A percentile compares a stretch with the other conserved stretches of the same genome.
Evolutionary conservation across 1,140 invertebrate species (phyloP).

Genomic region (Amyelois transitella): DNA sequence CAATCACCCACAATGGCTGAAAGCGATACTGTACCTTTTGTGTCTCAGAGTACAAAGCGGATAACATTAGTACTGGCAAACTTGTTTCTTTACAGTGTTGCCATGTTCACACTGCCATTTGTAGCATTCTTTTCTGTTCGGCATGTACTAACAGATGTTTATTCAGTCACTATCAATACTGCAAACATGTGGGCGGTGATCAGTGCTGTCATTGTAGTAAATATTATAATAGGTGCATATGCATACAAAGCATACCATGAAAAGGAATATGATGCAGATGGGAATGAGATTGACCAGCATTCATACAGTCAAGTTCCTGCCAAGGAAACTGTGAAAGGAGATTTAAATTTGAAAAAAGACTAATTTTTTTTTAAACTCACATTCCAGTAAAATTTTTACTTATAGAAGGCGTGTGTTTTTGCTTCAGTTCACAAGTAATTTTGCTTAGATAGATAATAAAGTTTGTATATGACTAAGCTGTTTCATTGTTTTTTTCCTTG

Average conservation of each 20-base stretch:
- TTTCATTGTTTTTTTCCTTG: no score
- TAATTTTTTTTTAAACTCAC: conserved; percentile 25
- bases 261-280: conserved; percentile 76
- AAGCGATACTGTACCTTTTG: conserved; percentile 46
- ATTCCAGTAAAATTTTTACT: conserved; percentile 30
- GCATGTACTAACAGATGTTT: conserved; percentile 77
- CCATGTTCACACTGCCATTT: conserved; percentile 90
- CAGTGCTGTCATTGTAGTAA: conserved; percentile 84
- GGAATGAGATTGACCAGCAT: conserved; percentile 72
- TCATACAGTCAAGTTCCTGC: conserved; percentile 24
- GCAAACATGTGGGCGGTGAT: conserved; percentile 84
- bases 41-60: conserved; percentile 65
- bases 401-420: neutral
- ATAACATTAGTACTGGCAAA: conserved; percentile 75
- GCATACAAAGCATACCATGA: conserved; percentile 86
- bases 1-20: conserved; percentile 53
- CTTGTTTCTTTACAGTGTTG: conserved; percentile 84
- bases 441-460: no score
- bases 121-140: conserved; percentile 81
- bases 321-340: conserved; percentile 33
- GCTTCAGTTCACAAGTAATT: no score
- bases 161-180: conserved; percentile 75
- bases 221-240: conserved; percentile 85
- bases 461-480: no score
- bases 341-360: conserved; percentile 63